Base-by-base conservation (phyloP, 1,140 invertebrate genomes). In the Venturia canescens region DNA sequence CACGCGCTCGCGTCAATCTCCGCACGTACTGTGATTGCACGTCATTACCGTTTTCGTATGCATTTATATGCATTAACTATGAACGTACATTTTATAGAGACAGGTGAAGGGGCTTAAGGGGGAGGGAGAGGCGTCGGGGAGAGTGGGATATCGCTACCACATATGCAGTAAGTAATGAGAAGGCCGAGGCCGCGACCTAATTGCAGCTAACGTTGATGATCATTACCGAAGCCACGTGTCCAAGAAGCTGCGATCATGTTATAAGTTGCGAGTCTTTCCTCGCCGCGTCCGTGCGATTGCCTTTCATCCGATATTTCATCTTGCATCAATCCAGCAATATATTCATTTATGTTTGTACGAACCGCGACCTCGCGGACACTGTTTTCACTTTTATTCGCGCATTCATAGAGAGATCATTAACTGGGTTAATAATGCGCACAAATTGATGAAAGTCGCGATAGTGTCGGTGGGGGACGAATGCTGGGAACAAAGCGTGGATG, bases 101-200 rank as follows among this genome's bases (percentile, higher is more conserved):
- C 23, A 71, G 13, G 38, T 34, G 21, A 0, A 23, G 31, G 34
- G 31, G 53, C 38, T 70, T n/a, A 26, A 3, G 60, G 11, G 60
- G 9, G 66, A 11, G 66, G 15, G 21, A 69, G 29, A 31, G 21
- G n/a, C n/a, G n/a, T n/a, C n/a, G 66, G 16, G 15, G 27, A 34
- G 3, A 38, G 11, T 15, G 11, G 21, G n/a, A 63, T 63, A 63
- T 26, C 21, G 60, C 57, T 60, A 77, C 21, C 76, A 76, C 57
- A 44, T 69, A 76, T 79, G 79, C 77, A 18, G 81, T 79, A 60
- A 82, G 81, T 82, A 82, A 82, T 82, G 76, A 82, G 77, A 82
- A 82, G 70, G 53, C 71, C 75, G 75, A 77, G 75, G 75, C 75
- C 75, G 75, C 71, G 78, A 75, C 77, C 70, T 82, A 82, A 82